Evolutionary conservation across 2,888 invertebrate genomes (phyloP).

Genomic region (Rhingia rostrata): DNA sequence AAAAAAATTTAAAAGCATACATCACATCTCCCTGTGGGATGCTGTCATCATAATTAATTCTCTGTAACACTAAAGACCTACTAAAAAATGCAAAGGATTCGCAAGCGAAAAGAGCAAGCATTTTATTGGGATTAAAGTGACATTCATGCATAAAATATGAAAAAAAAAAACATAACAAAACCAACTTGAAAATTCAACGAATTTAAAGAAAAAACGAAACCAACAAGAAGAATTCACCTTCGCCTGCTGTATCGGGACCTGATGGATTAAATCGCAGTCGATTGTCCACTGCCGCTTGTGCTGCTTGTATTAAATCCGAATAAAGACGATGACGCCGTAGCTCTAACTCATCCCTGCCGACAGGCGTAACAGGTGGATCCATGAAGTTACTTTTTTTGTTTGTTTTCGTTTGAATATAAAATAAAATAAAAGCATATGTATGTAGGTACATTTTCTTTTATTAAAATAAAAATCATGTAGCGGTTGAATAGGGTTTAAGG

Average conservation of each 20-base stretch:
- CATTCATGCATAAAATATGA: conserved; percentile 34
- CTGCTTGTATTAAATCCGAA: conserved; percentile 89
- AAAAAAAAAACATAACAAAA: neutral
- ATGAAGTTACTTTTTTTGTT: conserved; percentile 79
- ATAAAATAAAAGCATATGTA: conserved; percentile 16
- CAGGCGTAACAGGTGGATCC: conserved; percentile 88
- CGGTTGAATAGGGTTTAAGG: conserved; percentile 19
- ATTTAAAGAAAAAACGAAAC: conserved; percentile 1
- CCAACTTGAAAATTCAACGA: neutral
- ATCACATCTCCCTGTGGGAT: conserved; percentile 9
- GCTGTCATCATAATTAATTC: conserved; percentile 29
- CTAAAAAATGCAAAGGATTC: conserved; percentile 45
- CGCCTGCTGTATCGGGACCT: conserved; percentile 86
- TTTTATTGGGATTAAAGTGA: conserved; percentile 16
- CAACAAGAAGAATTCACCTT: conserved; percentile 78
- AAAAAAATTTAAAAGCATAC: conserved; percentile 39
- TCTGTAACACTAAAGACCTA: conserved; percentile 27
- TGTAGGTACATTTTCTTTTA: conserved; percentile 24
- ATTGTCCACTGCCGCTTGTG: conserved; percentile 89
- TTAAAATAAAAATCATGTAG: conserved; percentile 24
- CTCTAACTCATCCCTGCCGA: conserved; percentile 91
- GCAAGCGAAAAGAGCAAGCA: conserved; percentile 34
- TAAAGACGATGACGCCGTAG: conserved; percentile 90
- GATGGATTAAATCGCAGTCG: conserved; percentile 90
- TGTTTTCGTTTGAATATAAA: too few relatives aligned